A percentile compares a stretch with the other conserved stretches of the same genome.
phyloP scores from a whole-genome alignment of 2,113 vertebrate species.

The Myotis brandtii region DNA sequence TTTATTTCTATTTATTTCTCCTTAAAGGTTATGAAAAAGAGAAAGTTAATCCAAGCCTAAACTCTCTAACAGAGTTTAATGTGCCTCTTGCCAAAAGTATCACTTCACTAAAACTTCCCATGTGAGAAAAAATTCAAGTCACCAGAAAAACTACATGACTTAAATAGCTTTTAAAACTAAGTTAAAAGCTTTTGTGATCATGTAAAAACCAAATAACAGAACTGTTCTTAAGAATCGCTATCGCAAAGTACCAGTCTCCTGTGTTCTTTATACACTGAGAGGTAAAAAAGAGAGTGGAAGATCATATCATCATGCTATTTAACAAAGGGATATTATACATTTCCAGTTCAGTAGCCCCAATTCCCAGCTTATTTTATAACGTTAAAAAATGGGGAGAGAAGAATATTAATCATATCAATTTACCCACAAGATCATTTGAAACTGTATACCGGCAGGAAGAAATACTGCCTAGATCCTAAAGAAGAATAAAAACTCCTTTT shows the following conservation, averaged over 20 bases:
- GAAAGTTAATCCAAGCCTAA: not conserved
- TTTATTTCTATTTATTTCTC: slow-evolving; percentile 2
- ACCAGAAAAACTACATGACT: not conserved
- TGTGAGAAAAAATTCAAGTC: slow-evolving; percentile 35
- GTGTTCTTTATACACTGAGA: not conserved
- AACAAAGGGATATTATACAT: slow-evolving; percentile 9
- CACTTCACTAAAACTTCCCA: not conserved
- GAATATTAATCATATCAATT: not conserved
- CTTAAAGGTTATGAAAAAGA: slow-evolving; percentile 18
- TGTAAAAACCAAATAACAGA: not conserved
- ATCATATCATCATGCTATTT: not conserved
- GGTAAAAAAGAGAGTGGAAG: not conserved
- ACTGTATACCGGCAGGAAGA: not conserved
- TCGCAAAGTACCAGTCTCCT: not conserved
- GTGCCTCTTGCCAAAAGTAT: not conserved
- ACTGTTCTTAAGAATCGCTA: not conserved
- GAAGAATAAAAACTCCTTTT: not conserved
- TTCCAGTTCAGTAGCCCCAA: not conserved
- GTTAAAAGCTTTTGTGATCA: not conserved
- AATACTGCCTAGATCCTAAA: not conserved
- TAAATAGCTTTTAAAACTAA: not conserved
- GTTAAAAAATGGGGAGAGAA: not conserved
- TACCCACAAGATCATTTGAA: slow-evolving; percentile 7
- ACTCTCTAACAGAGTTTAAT: not conserved
- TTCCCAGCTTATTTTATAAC: not conserved